phyloP scores from a whole-genome alignment of 1,140 invertebrate species.

The Amphibalanus amphitrite region DNA sequence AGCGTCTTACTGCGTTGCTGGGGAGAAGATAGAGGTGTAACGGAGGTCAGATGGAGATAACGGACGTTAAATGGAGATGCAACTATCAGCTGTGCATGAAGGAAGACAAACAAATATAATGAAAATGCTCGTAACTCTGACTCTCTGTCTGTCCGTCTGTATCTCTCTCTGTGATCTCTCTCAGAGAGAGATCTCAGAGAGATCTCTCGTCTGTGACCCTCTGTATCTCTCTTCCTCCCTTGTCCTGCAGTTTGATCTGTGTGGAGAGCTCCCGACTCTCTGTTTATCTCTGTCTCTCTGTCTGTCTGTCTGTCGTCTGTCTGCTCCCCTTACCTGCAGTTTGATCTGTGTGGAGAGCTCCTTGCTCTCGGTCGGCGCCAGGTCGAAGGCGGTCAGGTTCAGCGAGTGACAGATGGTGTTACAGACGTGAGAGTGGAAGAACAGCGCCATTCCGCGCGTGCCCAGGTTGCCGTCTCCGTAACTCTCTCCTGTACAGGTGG shows the following conservation, averaged over 20 bases:
- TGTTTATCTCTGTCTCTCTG: no score
- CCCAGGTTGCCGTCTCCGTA: conserved; percentile 42
- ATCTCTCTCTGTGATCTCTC: no score
- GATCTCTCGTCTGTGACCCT: not conserved
- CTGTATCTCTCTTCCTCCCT: no score
- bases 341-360: conserved; percentile 4
- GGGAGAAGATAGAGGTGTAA: not conserved
- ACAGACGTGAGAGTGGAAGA: conserved; percentile 40
- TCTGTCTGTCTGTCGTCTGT: not conserved
- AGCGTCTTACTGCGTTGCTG: conserved; percentile 22
- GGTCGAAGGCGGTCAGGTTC: conserved; percentile 35
- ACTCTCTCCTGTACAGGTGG: conserved; percentile 23
- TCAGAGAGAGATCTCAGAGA: not conserved
- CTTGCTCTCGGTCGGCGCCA: conserved; percentile 27
- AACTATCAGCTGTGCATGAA: not conserved
- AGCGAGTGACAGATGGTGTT: conserved; percentile 37
- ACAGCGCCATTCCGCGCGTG: conserved; percentile 39
- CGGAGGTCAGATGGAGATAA: not conserved
- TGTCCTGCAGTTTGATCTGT: no score
- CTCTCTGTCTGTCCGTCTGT: no score
- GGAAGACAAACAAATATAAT: not conserved
- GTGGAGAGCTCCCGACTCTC: no score
- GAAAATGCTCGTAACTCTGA: not conserved
- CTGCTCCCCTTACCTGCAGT: conserved; percentile 11
- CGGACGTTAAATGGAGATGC: no score